A percentile compares a stretch with the other conserved stretches of the same genome.
These are phyloP conservation scores for Dysidea cf. avara DNA, from an alignment of 37 sponge, comb jelly and placozoan species.

Conservation along the genomic window DNA sequence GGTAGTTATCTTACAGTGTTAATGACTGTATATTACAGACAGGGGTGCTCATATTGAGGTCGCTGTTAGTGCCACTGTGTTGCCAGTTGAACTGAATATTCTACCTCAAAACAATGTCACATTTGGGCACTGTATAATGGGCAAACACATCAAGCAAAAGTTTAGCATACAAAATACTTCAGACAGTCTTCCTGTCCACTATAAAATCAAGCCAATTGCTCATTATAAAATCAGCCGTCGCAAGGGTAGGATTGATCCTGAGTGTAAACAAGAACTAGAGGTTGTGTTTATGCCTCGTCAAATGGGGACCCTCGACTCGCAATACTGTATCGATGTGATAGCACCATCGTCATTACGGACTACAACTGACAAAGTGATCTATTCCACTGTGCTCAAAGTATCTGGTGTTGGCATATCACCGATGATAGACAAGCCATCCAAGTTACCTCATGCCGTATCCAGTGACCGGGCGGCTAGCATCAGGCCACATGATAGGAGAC, in stretches of 20 bases:
- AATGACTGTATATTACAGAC: too few relatives aligned
- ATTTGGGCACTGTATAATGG: slow-evolving; percentile 34
- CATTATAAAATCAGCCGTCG: slow-evolving; percentile 48
- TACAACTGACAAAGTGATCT: not conserved
- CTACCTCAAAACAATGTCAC: slow-evolving; percentile 15
- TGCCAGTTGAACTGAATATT: slow-evolving; percentile 32
- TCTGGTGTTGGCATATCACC: not conserved
- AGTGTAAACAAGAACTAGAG: not conserved
- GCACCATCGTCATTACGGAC: not conserved
- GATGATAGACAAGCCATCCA: not conserved
- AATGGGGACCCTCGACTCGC: slow-evolving; percentile 42
- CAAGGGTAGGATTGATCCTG: slow-evolving; percentile 39
- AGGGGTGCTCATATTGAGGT: slow-evolving; percentile 24
- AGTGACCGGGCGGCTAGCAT: slow-evolving; percentile 61
- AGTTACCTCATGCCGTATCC: slow-evolving; percentile 13
- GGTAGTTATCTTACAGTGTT: too few relatives aligned
- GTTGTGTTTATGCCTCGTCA: slow-evolving; percentile 58
- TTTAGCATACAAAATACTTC: slow-evolving; percentile 38
- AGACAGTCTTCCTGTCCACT: slow-evolving; percentile 43
- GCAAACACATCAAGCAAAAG: not conserved
- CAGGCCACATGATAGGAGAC: slow-evolving; percentile 52
- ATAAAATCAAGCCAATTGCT: slow-evolving; percentile 17
- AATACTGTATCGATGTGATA: slow-evolving; percentile 36
- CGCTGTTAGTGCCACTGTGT: slow-evolving; percentile 41
- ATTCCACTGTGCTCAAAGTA: not conserved